Conservation (phyloP, 2,888 invertebrate species). For the Volucella zonaria region DNA sequence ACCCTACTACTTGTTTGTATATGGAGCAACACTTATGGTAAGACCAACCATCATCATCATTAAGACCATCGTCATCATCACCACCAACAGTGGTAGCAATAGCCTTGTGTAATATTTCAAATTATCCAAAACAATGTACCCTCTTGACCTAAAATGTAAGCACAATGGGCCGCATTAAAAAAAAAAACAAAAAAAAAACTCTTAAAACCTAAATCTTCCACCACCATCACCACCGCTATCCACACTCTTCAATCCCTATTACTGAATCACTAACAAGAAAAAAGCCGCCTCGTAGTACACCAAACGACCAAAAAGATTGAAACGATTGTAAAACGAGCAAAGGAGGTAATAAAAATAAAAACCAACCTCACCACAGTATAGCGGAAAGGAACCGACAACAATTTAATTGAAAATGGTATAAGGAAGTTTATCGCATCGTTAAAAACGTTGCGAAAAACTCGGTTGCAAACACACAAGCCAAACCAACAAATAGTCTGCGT, state of each 20-base stretch:
- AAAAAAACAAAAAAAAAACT: neutral
- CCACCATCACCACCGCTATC: neutral
- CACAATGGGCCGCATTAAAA: constrained; percentile 21
- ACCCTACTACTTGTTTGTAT: constrained; percentile 29
- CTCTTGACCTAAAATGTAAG: constrained; percentile 67
- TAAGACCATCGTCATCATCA: constrained; percentile 11
- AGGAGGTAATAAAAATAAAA: constrained; percentile 61
- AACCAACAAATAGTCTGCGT: neutral
- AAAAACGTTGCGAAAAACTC: constrained; percentile 45
- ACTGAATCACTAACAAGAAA: constrained; percentile 30
- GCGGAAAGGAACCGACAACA: constrained; percentile 38
- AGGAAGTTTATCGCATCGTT: constrained; percentile 69
- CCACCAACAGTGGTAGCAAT: constrained; percentile 26
- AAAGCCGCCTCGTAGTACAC: constrained; percentile 17
- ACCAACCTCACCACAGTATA: constrained; percentile 6
- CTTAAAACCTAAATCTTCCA: constrained; percentile 33
- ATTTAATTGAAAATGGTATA: constrained; percentile 69
- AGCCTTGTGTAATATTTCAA: constrained; percentile 66
- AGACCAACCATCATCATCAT: constrained; percentile 15
- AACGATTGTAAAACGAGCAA: constrained; percentile 67
- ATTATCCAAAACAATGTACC: constrained; percentile 66
- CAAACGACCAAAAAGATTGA: constrained; percentile 40
- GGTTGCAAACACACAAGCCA: neutral
- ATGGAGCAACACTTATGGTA: neutral
- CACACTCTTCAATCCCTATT: neutral